Evolutionary conservation across 2,797 vertebrate genomes (phyloP), one percentile per base, ranked within the genome.

Genomic region (Dryobates pubescens): DNA sequence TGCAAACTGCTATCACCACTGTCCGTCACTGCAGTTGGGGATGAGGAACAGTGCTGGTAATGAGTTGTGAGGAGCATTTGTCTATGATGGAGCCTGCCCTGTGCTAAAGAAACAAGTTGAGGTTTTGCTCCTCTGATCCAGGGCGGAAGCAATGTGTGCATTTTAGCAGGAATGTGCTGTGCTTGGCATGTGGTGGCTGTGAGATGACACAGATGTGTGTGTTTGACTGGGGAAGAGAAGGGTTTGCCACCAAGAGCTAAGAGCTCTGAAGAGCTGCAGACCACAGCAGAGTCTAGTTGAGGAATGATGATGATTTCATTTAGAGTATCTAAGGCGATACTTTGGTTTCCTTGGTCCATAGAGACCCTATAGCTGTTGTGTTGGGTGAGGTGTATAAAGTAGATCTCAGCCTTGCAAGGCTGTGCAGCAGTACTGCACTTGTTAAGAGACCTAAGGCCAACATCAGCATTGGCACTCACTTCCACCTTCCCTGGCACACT

Each of bases 1-100:
- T 10, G 38, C 75, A 10, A 3, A 11, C 47, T 7, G 4, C 24
- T 53, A 38, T 91, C 34, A 5, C 17, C 62, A 4, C 63, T 9
- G 9, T 9, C 63, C 18, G 0, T 49, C 24, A 3, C 57, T 10
- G 54, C 34, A 45, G 47, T 5, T 0, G 0, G 73, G 83, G 58
- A 51, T 3, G 13, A 47, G 53, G 19, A 65, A 49, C 29, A 57
- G 13, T 27, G 36, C 80, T 27, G 30, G 53, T 83, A 17, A n/a
- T 0, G 2, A 34, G 32, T 43, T 43, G 4, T 3, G 6, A 81
- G 71, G 47, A 45, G 16, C 2, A 1, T 27, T 65, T 13, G 61
- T 30, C 41, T 41, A 29, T 0, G 3, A 56, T 47, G 53, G 59
- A 82, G 29, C 29, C 23, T 54, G 65, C 61, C 16, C 38, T 4